These are phyloP conservation scores for Brachionus paranguensis DNA, from an alignment of 1,140 invertebrate species.

Conservation along the genomic window DNA sequence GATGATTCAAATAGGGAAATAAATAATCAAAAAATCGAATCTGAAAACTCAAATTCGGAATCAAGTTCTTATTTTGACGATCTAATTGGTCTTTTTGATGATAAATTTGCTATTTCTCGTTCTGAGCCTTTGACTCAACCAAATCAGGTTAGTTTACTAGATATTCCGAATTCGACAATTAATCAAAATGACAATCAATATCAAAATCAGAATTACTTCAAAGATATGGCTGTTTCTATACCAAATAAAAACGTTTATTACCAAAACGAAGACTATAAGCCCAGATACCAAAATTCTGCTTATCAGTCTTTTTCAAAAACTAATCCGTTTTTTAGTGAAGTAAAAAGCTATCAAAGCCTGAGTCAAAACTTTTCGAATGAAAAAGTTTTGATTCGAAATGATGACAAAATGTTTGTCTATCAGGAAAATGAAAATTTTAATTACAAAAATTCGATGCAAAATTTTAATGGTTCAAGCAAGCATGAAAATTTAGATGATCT, in stretches of 20 bases:
- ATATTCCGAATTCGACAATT: neutral
- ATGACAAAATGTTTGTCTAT: neutral
- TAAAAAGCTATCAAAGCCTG: neutral
- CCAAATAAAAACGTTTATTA: neutral
- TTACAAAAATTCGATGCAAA: neutral
- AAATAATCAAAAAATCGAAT: neutral
- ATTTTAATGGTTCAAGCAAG: neutral
- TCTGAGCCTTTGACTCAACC: neutral
- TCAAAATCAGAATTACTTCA: conserved; percentile 14
- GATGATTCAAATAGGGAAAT: conserved; percentile 6
- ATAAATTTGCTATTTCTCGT: neutral
- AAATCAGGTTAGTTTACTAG: neutral
- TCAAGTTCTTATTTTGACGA: neutral
- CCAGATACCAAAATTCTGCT: neutral
- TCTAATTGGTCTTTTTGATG: neutral
- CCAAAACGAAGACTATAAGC: neutral
- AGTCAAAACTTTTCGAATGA: neutral
- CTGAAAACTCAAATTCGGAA: neutral
- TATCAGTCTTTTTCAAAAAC: neutral
- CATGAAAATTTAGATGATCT: conserved; percentile 28
- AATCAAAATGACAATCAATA: neutral
- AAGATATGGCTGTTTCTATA: neutral
- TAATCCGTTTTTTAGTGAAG: neutral
- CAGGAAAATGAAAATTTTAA: neutral
- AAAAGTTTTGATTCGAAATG: neutral